Percentiles rank a stretch among this genome's conserved stretches.
phyloP scores from a whole-genome alignment of 2,113 vertebrate species.

The Calonectris borealis region DNA sequence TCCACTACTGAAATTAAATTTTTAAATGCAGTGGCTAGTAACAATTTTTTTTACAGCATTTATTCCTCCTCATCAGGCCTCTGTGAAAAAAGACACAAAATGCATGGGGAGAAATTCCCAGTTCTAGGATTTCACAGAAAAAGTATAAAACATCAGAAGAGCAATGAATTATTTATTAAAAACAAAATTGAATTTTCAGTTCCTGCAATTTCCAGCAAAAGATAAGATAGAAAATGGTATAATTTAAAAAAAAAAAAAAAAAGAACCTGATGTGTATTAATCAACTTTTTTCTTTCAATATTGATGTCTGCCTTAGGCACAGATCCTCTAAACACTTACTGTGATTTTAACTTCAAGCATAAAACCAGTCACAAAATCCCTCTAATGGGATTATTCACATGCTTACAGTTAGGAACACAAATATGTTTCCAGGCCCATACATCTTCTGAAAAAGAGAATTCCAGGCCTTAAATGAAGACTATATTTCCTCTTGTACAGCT shows the following conservation, averaged over 20 bases:
- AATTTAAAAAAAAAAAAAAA: background rate
- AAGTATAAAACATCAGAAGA: background rate
- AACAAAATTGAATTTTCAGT: background rate
- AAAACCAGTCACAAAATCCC: background rate
- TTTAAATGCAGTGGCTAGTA: background rate
- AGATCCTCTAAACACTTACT: background rate
- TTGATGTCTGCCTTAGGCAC: background rate
- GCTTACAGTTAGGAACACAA: conserved; percentile 28
- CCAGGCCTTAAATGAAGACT: background rate
- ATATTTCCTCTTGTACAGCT: background rate
- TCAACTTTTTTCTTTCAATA: background rate
- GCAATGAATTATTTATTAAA: conserved; percentile 12
- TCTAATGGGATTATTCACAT: conserved; percentile 23
- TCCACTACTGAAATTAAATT: background rate
- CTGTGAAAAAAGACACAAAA: background rate
- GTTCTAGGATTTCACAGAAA: background rate
- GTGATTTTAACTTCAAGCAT: background rate
- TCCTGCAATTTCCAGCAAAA: background rate
- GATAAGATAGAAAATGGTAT: background rate
- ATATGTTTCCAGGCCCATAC: background rate
- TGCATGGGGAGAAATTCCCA: background rate
- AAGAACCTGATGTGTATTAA: background rate
- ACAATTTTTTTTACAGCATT: background rate
- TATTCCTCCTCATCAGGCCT: background rate
- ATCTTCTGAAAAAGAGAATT: conserved; percentile 4